phyloP scores from a whole-genome alignment of 2,888 invertebrate genomes.

The Tetheella fluctuosa region DNA sequence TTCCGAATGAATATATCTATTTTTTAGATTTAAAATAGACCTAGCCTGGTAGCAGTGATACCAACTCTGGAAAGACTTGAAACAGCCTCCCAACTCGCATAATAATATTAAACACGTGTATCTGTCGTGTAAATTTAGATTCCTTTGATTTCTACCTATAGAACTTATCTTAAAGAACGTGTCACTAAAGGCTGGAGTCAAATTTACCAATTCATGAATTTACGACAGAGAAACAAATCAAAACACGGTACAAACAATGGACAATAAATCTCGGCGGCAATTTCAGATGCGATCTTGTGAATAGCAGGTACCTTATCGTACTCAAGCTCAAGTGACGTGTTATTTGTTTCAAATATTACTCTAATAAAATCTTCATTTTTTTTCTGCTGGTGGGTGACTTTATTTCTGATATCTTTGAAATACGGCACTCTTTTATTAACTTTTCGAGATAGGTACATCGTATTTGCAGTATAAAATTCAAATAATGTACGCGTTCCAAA shows the following conservation, averaged over 20 bases:
- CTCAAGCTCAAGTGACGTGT: conserved; percentile 43
- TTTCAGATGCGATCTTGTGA: conserved; percentile 72
- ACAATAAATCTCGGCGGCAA: conserved; percentile 70
- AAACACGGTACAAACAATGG: conserved; percentile 68
- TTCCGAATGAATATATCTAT: no score
- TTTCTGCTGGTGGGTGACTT: not conserved
- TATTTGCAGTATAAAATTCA: no score
- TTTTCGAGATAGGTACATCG: no score
- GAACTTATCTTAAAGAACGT: not conserved
- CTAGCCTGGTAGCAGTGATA: no score
- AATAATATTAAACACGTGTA: no score
- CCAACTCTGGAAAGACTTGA: no score
- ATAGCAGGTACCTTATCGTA: conserved; percentile 55
- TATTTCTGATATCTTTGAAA: not conserved
- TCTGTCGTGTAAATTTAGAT: not conserved
- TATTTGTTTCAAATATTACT: conserved; percentile 42
- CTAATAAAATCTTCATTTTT: conserved; percentile 16
- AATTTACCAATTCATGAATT: conserved; percentile 65
- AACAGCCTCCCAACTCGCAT: no score
- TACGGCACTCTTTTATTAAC: not conserved
- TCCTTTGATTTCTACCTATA: not conserved
- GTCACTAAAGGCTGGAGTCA: conserved; percentile 21
- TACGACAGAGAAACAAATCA: conserved; percentile 70
- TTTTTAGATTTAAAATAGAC: no score
- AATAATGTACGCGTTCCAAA: no score